Conservation (phyloP, 2,888 invertebrate species). For the Epistrophe eligans region DNA sequence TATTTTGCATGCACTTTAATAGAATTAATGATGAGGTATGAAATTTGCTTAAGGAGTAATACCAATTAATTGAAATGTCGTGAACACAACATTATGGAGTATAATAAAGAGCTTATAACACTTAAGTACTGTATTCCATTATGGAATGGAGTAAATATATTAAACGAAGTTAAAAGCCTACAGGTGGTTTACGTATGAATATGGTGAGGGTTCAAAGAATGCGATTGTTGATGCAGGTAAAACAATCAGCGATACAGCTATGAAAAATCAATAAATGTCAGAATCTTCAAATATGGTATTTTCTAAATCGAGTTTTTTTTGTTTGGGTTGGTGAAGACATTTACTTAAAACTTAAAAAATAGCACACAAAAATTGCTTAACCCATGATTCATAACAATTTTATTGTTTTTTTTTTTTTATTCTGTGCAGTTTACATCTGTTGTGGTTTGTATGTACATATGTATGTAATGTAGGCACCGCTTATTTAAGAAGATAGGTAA, state of each 20-base stretch:
- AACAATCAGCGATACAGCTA: not conserved
- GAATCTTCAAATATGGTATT: not conserved
- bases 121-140: constrained; percentile 20
- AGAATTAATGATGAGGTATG: constrained; percentile 74
- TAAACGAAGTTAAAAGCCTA: constrained; percentile 30
- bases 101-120: constrained; percentile 25
- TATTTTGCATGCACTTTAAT: constrained; percentile 34
- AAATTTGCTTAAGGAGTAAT: constrained; percentile 64
- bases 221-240: not conserved
- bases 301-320: no score
- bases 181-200: constrained; percentile 25
- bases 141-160: constrained; percentile 24
- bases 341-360: no score
- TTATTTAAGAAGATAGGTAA: no score
- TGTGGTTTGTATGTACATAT: no score
- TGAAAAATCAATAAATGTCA: not conserved
- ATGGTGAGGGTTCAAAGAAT: not conserved
- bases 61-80: constrained; percentile 75
- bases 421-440: no score
- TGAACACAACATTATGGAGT: constrained; percentile 63
- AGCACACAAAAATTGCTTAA: no score
- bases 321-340: no score
- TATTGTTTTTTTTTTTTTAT: no score
- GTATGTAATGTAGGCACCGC: no score
- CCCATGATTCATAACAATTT: no score